Conservation (phyloP, 2,888 invertebrate genomes). For the Plutella xylostella region DNA sequence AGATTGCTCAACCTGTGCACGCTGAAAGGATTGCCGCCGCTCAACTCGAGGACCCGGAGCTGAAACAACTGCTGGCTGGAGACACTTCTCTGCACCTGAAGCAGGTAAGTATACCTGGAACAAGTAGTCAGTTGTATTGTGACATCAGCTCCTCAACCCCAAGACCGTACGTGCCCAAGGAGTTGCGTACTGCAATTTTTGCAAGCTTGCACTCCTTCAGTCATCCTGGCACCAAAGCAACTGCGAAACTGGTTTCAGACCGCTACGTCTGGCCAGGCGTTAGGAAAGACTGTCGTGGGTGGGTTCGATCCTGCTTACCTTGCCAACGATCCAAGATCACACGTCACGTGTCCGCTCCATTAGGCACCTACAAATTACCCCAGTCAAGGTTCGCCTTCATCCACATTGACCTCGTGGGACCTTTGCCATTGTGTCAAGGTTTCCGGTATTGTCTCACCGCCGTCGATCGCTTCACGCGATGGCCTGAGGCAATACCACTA, state of each 20-base stretch:
- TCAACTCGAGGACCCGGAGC: constrained; percentile 9
- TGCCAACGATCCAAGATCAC: constrained; percentile 30
- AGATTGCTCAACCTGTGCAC: constrained; percentile 9
- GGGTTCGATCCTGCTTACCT: constrained; percentile 22
- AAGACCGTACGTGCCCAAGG: constrained; percentile 1
- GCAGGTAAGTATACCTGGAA: not conserved
- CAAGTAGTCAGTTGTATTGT: constrained; percentile 20
- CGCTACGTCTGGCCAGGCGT: constrained; percentile 28
- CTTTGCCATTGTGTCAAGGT: constrained; percentile 13
- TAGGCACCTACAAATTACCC: constrained; percentile 13
- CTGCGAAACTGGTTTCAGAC: not conserved
- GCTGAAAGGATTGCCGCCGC: constrained; percentile 4
- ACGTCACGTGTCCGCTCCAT: constrained; percentile 21
- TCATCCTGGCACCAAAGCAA: constrained; percentile 2
- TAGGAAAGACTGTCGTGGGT: constrained; percentile 25
- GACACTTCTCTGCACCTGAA: constrained; percentile 6
- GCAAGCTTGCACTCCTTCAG: not conserved
- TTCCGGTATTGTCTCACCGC: constrained; percentile 20
- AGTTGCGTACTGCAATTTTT: not conserved
- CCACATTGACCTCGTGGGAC: constrained; percentile 7
- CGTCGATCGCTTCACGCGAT: constrained; percentile 18
- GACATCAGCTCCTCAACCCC: constrained; percentile 7
- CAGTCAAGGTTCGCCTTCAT: constrained; percentile 9
- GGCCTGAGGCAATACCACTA: constrained; percentile 20
- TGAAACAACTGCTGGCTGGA: not conserved